phyloP scores from a whole-genome alignment of 2,888 invertebrate species.

The Tanytarsus gracilentus region DNA sequence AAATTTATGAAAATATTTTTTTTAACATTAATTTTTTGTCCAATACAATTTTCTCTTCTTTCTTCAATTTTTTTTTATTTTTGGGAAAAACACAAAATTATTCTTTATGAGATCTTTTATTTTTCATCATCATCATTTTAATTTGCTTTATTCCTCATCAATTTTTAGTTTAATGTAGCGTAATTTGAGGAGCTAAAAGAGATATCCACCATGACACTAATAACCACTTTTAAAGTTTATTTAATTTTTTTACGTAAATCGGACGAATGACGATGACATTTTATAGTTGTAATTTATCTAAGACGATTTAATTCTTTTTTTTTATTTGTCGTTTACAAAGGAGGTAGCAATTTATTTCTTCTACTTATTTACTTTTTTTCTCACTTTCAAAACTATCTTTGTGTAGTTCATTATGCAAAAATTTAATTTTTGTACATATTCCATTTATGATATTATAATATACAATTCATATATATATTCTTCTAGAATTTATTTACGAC shows the following conservation, averaged over 20 bases:
- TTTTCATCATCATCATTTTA: neutral
- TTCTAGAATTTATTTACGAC: too few species aligned
- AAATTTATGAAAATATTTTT: neutral
- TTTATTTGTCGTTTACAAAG: neutral
- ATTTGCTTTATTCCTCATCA: neutral
- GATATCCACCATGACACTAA: too few species aligned
- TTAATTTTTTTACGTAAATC: slow-evolving; percentile 1
- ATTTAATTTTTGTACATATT: neutral
- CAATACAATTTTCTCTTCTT: too few species aligned
- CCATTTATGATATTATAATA: too few species aligned
- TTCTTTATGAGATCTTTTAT: neutral
- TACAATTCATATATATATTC: too few species aligned
- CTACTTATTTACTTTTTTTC: too few species aligned
- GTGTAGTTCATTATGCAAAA: neutral
- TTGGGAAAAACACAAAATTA: neutral
- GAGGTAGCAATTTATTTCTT: slow-evolving; percentile 9
- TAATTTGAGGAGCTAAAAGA: too few species aligned
- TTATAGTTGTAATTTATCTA: neutral
- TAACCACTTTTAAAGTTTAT: neutral
- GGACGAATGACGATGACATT: neutral
- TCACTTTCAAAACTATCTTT: too few species aligned
- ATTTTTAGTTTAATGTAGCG: too few species aligned
- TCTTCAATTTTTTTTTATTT: neutral
- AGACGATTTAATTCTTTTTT: neutral
- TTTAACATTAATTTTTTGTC: too few species aligned